phyloP scores from a whole-genome alignment of 1,140 invertebrate genomes.

The Drosophila leontia region DNA sequence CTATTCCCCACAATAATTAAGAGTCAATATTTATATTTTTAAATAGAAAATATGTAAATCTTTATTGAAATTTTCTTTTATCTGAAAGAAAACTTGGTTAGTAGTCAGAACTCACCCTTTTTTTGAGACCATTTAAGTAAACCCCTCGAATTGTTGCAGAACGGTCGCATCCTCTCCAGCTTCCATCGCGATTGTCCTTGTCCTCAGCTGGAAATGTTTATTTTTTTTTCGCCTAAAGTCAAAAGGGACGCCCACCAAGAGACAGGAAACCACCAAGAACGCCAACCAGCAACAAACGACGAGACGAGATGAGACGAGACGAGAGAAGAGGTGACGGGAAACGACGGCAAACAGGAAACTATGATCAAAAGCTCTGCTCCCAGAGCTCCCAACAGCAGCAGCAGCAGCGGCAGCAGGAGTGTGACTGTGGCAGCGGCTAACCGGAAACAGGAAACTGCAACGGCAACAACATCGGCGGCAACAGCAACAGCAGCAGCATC shows the following conservation, averaged over 20 bases:
- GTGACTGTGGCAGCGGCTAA: slow-evolving; percentile 29
- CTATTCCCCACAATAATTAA: not conserved
- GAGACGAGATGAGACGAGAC: slow-evolving; percentile 44
- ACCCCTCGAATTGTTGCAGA: not conserved
- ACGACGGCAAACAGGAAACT: slow-evolving; percentile 38
- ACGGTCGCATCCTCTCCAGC: not conserved
- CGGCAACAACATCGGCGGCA: slow-evolving; percentile 35
- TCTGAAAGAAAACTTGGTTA: slow-evolving; percentile 27
- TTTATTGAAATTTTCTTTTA: slow-evolving; percentile 16
- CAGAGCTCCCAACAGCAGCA: slow-evolving; percentile 21
- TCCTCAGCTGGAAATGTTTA: slow-evolving; percentile 38
- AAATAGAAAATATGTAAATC: not conserved
- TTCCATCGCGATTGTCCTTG: not conserved
- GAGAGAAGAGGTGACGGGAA: slow-evolving; percentile 43
- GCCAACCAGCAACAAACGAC: slow-evolving; percentile 53
- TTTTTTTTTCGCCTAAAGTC: slow-evolving; percentile 36
- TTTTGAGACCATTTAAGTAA: too few species aligned
- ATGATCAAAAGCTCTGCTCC: slow-evolving; percentile 23
- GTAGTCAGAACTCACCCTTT: slow-evolving; percentile 11
- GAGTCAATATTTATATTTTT: not conserved
- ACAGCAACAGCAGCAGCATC: slow-evolving; percentile 34
- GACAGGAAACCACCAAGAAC: slow-evolving; percentile 57
- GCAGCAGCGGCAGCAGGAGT: slow-evolving; percentile 17
- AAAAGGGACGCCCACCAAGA: slow-evolving; percentile 54
- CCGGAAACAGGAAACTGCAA: slow-evolving; percentile 44